Conservation (phyloP, 2,113 vertebrate species). For the Cephalopterus ornatus region DNA sequence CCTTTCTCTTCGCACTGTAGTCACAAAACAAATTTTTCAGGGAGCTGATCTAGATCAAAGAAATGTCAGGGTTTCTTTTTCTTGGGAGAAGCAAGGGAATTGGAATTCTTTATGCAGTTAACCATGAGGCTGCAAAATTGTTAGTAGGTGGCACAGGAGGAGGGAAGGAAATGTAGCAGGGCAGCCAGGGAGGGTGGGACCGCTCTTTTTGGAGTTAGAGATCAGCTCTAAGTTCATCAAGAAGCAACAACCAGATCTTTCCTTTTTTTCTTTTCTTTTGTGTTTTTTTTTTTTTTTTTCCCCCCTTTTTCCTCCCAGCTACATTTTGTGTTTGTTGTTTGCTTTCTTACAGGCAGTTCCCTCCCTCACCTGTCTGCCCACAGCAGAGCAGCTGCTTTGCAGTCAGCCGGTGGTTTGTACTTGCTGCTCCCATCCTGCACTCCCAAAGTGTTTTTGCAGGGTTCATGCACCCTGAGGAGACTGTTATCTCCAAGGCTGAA, state of each 20-base stretch:
- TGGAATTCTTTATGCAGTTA: background rate
- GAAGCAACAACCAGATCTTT: background rate
- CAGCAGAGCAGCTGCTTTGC: background rate
- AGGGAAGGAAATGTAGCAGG: background rate
- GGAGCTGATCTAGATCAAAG: background rate
- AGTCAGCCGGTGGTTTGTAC: background rate
- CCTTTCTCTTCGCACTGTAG: background rate
- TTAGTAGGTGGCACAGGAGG: background rate
- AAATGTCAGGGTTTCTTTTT: background rate
- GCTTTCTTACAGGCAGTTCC: background rate
- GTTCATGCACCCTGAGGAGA: background rate
- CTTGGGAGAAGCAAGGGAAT: background rate
- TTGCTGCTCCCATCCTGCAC: background rate
- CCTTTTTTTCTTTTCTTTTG: no score
- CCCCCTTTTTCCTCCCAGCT: no score
- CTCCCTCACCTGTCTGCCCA: background rate
- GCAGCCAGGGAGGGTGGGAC: background rate
- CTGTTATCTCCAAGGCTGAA: background rate
- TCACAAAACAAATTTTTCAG: background rate
- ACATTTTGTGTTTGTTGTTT: background rate
- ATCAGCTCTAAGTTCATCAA: background rate
- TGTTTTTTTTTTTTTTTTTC: no score
- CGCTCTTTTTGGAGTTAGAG: background rate
- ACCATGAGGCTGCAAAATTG: background rate
- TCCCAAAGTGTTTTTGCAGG: background rate